A percentile compares a stretch with the other conserved stretches of the same genome.
These are phyloP conservation scores for Eira barbara DNA, from an alignment of 2,113 vertebrate species.

Conservation along the genomic window DNA sequence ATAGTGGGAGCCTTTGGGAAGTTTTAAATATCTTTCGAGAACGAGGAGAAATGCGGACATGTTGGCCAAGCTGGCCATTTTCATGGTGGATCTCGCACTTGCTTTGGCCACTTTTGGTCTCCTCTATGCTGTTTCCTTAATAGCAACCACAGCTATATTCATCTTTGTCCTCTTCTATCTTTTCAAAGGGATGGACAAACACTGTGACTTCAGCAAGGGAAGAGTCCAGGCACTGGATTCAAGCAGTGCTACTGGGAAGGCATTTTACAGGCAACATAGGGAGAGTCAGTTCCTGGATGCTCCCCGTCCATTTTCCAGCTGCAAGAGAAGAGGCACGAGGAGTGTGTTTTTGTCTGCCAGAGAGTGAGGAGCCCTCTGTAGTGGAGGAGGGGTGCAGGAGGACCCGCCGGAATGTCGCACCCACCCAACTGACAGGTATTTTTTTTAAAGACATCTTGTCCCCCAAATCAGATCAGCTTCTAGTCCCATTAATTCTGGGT, in stretches of 20 bases:
- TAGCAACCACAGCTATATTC: slow-evolving; percentile 29
- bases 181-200: not conserved
- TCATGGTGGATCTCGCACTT: slow-evolving; percentile 65
- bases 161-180: slow-evolving; percentile 55
- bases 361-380: slow-evolving; percentile 8
- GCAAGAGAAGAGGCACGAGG: not conserved
- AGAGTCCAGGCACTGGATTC: slow-evolving; percentile 45
- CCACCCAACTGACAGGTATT: slow-evolving; percentile 62
- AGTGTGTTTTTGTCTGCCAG: not conserved
- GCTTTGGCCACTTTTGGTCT: slow-evolving; percentile 66
- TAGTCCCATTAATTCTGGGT: not conserved
- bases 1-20: not conserved
- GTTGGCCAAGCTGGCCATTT: slow-evolving; percentile 51
- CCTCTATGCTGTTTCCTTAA: slow-evolving; percentile 66
- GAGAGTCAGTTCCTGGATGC: slow-evolving; percentile 30
- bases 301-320: slow-evolving; percentile 30
- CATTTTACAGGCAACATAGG: slow-evolving; percentile 53
- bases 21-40: not conserved
- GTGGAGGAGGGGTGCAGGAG: slow-evolving; percentile 61
- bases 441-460: not conserved
- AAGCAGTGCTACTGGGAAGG: slow-evolving; percentile 57
- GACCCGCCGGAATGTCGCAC: slow-evolving; percentile 49
- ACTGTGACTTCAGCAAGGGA: slow-evolving; percentile 25
- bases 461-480: not conserved
- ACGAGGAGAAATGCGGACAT: slow-evolving; percentile 40